These are phyloP conservation scores for Pterocles burchelli DNA, from an alignment of 2,113 vertebrate species.

Conservation along the genomic window DNA sequence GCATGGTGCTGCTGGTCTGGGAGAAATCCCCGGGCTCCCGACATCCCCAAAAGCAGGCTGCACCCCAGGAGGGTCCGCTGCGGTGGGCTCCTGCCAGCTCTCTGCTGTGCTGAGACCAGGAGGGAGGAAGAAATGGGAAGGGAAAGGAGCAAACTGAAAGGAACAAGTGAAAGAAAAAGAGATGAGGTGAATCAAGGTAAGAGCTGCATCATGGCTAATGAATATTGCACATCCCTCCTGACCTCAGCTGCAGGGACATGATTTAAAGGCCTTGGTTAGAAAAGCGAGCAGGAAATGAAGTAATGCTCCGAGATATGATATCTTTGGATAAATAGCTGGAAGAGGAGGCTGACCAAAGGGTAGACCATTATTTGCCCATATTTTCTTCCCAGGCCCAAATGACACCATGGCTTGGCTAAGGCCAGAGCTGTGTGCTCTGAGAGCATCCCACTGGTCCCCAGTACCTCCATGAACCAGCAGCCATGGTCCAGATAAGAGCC, in stretches of 20 bases:
- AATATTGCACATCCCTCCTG: neutral
- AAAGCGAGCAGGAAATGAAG: constrained; percentile 48
- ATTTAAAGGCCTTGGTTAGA: constrained; percentile 7
- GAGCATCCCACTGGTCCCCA: neutral
- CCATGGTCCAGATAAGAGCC: neutral
- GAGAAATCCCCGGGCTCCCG: neutral
- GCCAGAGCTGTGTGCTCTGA: neutral
- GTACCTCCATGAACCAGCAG: neutral
- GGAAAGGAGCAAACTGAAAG: neutral
- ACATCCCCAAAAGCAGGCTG: neutral
- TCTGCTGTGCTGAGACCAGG: neutral
- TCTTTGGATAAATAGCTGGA: constrained; percentile 28
- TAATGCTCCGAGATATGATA: neutral
- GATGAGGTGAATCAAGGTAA: constrained; percentile 14
- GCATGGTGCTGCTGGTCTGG: neutral
- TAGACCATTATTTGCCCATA: neutral
- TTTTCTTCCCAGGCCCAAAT: constrained; percentile 4
- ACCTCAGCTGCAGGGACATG: neutral
- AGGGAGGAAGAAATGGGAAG: neutral
- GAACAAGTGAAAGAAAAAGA: neutral
- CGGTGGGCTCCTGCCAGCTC: neutral
- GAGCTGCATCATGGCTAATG: neutral
- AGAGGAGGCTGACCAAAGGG: neutral
- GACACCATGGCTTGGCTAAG: neutral
- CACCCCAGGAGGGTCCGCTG: neutral